Evolutionary conservation across 2,888 invertebrate species (phyloP).

Genomic region (Coremacera marginata): DNA sequence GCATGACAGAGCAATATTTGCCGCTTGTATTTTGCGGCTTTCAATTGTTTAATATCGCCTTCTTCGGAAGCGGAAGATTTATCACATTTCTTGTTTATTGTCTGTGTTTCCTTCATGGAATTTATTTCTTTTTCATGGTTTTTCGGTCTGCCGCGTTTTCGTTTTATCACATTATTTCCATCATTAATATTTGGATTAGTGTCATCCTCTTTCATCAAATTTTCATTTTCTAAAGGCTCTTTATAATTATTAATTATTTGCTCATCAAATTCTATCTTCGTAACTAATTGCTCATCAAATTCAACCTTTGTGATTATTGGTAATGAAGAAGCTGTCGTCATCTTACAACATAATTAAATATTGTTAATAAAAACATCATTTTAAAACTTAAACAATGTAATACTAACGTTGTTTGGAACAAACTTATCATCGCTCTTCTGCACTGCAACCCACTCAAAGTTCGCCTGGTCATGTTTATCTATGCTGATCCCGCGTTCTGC

Average conservation of each 20-base stretch:
- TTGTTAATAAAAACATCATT: no score
- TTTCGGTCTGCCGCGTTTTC: conserved; percentile 16
- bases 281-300: no score
- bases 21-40: conserved; percentile 34
- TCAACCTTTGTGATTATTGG: no score
- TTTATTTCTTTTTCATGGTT: not conserved
- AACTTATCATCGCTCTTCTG: not conserved
- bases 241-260: no score
- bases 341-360: no score
- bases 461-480: not conserved
- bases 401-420: not conserved
- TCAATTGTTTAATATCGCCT: conserved; percentile 31
- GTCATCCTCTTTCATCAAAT: not conserved
- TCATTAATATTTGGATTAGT: not conserved
- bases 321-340: no score
- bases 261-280: no score
- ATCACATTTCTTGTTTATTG: not conserved
- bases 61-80: conserved; percentile 10
- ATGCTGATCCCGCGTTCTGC: not conserved
- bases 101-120: not conserved
- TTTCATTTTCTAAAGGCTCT: no score
- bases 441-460: conserved; percentile 24
- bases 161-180: not conserved
- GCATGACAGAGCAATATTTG: conserved; percentile 41
- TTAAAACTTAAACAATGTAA: no score